Evolutionary conservation across 1,140 invertebrate species (phyloP).

Genomic region (Sitophilus oryzae): DNA sequence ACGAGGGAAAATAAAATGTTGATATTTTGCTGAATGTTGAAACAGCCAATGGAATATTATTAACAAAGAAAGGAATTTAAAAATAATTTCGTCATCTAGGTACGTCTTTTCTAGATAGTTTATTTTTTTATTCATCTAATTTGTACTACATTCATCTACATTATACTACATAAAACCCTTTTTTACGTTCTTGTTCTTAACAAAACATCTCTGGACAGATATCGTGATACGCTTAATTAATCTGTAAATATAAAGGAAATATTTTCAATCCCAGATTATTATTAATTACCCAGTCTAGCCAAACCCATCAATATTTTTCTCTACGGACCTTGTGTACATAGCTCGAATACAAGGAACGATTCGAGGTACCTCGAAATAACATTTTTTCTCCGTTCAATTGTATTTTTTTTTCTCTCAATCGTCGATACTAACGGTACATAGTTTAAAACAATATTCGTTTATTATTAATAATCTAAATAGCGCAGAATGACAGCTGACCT

Average conservation of each 20-base stretch:
- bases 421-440: constrained; percentile 18
- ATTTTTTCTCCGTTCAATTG: constrained; percentile 25
- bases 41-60: no score
- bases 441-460: constrained; percentile 27
- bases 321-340: constrained; percentile 20
- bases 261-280: constrained; percentile 19
- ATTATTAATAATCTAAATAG: constrained; percentile 28
- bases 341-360: constrained; percentile 23
- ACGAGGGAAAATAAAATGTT: no score
- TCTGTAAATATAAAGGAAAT: constrained; percentile 6
- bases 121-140: no score
- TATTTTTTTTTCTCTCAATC: constrained; percentile 22
- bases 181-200: no score
- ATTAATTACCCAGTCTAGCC: constrained; percentile 13
- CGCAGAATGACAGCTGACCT: constrained; percentile 23
- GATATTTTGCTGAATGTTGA: no score
- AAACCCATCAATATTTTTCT: constrained; percentile 20
- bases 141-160: no score
- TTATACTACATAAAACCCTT: no score
- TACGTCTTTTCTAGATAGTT: no score
- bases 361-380: constrained; percentile 18
- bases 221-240: no score
- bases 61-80: no score
- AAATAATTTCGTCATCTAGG: no score
- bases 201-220: no score